phyloP scores from a whole-genome alignment of 2,113 vertebrate species.

The Mobula birostris region DNA sequence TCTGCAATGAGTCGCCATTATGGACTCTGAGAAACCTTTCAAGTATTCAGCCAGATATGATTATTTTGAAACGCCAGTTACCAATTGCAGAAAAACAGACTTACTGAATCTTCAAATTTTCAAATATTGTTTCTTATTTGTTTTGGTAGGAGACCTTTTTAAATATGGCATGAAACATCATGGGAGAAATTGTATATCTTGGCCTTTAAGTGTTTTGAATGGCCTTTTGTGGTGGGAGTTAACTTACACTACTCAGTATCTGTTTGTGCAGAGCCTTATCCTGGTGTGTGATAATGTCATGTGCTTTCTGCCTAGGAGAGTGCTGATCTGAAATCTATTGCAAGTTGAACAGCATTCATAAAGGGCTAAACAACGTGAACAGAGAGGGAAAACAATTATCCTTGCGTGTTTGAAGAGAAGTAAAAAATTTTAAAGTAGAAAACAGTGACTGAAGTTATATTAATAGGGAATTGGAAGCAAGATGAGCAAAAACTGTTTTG shows the following conservation, averaged over 20 bases:
- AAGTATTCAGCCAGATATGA: neutral
- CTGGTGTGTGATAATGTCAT: neutral
- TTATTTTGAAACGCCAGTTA: neutral
- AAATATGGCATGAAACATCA: neutral
- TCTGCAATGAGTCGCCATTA: neutral
- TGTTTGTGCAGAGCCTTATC: neutral
- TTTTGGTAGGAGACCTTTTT: neutral
- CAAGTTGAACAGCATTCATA: neutral
- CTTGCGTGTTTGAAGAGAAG: neutral
- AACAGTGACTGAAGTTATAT: neutral
- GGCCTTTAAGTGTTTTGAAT: neutral
- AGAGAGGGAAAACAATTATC: neutral
- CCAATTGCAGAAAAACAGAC: neutral
- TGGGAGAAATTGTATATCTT: neutral
- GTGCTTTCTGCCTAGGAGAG: too few relatives aligned
- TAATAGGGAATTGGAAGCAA: neutral
- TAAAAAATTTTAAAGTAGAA: neutral
- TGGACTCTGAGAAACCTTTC: neutral
- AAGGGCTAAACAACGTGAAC: neutral
- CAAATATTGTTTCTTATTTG: neutral
- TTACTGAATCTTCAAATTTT: neutral
- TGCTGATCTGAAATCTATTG: neutral
- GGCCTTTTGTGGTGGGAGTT: neutral
- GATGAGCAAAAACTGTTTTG: neutral
- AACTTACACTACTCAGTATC: neutral